Evolutionary conservation across 2,888 invertebrate species (phyloP), one percentile per base, ranked within the genome.

Genomic region (Apomyelois bistriatella): DNA sequence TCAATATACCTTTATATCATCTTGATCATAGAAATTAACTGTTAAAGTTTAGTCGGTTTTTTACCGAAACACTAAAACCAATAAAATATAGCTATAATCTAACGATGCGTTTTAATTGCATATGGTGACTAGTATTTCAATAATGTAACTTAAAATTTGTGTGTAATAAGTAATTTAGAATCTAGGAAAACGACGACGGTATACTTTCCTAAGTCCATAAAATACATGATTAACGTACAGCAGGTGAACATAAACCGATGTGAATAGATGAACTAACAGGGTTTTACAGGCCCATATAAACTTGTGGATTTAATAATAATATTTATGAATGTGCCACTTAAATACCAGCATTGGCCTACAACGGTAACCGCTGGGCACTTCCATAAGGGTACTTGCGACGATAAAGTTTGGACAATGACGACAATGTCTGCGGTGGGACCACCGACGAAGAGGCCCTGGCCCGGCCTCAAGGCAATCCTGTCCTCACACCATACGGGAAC

Each of bases 331-430:
- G 48, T 40, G 9, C 40, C 40, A 30, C 49, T 38, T 15, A 40
- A 32, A 12, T 38, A 12, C 12, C 12, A 9, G 48, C 30, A 8
- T 16, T 12, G 28, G 48, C 38, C 40, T 40, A 41, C 12, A 38
- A 10, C 46, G 32, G 32, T 17, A 35, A 40, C 22, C 22, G 49
- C 56, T 49, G 57, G 53, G 48, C 58, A 58, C 58, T 61, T 70
- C 66, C 68, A 67, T 72, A 66, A 66, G 61, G 68, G 62, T 66
- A 70, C 66, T 70, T 71, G 71, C 66, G 77, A 78, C 76, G 78
- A 78, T 81, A 82, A 84, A 81, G 75, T 79, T 75, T 76, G 82
- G 78, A 85, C 83, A 82, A 79, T 81, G 74, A 70, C 55, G 70
- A 60, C 66, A 58, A 64, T 80, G 81, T 85, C 85, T 82, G 83